Percentiles rank a stretch among this genome's conserved stretches.
Conservation (phyloP, 2,888 invertebrate genomes). For the Caradrina kadenii region DNA sequence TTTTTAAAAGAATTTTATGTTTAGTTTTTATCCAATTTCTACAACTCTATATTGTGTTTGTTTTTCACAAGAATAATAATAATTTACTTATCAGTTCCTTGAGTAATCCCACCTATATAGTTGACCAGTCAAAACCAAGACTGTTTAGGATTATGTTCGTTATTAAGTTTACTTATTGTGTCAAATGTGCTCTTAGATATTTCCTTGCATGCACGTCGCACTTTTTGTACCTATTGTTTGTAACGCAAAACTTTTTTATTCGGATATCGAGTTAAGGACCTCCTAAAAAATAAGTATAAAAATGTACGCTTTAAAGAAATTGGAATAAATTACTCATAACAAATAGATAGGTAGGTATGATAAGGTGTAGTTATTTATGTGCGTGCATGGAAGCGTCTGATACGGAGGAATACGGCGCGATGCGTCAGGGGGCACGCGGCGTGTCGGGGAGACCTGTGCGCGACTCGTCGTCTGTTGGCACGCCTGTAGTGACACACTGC, state of each 20-base stretch:
- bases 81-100: slow-evolving; percentile 77
- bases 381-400: slow-evolving; percentile 79
- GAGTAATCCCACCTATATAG: slow-evolving; percentile 86
- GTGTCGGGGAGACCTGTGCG: slow-evolving; percentile 18
- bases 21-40: slow-evolving; percentile 52
- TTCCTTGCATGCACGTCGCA: slow-evolving; percentile 83
- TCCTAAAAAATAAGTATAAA: slow-evolving; percentile 88
- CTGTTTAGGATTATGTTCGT: slow-evolving; percentile 87
- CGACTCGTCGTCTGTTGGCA: neutral
- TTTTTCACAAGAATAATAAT: slow-evolving; percentile 54
- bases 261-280: slow-evolving; percentile 85
- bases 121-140: slow-evolving; percentile 88
- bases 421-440: slow-evolving; percentile 43
- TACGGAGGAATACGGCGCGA: slow-evolving; percentile 52
- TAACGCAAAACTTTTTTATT: slow-evolving; percentile 74
- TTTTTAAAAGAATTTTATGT: slow-evolving; percentile 44
- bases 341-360: slow-evolving; percentile 88
- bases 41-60: slow-evolving; percentile 43
- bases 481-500: slow-evolving; percentile 1
- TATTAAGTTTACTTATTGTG: slow-evolving; percentile 83
- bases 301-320: slow-evolving; percentile 91
- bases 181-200: slow-evolving; percentile 77
- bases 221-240: slow-evolving; percentile 79
- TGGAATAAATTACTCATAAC: slow-evolving; percentile 86
- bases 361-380: slow-evolving; percentile 85